These are phyloP conservation scores for Mellivora capensis DNA, from an alignment of 2,113 vertebrate species.

Conservation along the genomic window DNA sequence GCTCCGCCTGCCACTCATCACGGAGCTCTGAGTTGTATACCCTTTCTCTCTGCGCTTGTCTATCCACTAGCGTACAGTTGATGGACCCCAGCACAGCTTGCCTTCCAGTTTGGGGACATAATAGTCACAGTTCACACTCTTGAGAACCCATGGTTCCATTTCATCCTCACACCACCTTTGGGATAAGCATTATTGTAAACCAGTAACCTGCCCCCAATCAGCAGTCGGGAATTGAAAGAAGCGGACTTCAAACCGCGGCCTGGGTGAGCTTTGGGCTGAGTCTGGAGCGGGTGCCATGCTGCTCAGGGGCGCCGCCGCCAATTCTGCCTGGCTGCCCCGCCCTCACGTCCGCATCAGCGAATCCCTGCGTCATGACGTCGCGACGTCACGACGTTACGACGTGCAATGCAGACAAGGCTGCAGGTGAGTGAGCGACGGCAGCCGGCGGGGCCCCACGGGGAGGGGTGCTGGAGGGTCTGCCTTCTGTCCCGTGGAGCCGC, in stretches of 20 bases:
- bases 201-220: not conserved
- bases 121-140: too few species aligned
- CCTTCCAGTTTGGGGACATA: not conserved
- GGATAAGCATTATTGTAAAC: not conserved
- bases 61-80: not conserved
- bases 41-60: not conserved
- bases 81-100: not conserved
- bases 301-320: not conserved
- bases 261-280: not conserved
- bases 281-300: not conserved
- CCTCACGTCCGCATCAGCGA: not conserved
- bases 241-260: not conserved
- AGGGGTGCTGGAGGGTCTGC: not conserved
- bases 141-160: not conserved
- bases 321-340: accelerated
- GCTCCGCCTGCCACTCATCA: not conserved
- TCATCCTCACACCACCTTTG: not conserved
- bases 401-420: not conserved
- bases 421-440: too few species aligned
- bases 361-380: accelerated
- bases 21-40: too few species aligned
- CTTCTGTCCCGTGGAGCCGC: not conserved
- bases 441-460: accelerated
- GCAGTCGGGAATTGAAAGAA: not conserved
- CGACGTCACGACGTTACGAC: too few species aligned